These are phyloP conservation scores for Thelaira solivaga DNA, from an alignment of 2,888 invertebrate genomes.

Conservation along the genomic window DNA sequence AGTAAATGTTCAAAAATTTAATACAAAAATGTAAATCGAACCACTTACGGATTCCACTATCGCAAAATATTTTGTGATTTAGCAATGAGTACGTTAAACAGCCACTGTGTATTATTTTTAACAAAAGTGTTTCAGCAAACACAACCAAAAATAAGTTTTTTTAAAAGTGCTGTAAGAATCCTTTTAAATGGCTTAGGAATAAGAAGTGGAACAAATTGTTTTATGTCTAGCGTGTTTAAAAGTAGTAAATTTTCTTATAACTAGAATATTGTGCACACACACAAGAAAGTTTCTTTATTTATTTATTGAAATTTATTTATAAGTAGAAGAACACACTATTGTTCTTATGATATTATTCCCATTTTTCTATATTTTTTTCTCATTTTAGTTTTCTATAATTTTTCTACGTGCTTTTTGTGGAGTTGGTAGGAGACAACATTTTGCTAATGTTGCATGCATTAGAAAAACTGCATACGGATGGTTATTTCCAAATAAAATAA, in stretches of 20 bases:
- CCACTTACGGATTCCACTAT: no score
- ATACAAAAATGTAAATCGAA: no score
- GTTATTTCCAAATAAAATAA: background rate
- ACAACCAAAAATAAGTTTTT: no score
- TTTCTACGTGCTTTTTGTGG: constrained; percentile 5
- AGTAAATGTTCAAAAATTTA: no score
- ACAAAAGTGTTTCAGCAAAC: no score
- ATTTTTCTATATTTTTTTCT: background rate
- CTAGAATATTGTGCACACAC: background rate
- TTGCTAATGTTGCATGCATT: constrained; percentile 17
- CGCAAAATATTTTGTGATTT: no score
- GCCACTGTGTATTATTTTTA: no score
- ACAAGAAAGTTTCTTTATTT: constrained; percentile 21
- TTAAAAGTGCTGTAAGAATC: no score
- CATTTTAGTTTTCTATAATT: background rate
- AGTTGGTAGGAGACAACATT: constrained; percentile 13
- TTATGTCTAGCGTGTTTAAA: constrained; percentile 13
- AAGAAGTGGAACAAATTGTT: background rate
- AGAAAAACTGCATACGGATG: constrained; percentile 16
- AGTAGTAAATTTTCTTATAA: constrained; percentile 5
- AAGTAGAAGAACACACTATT: background rate
- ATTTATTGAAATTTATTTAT: constrained; percentile 24
- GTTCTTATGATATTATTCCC: background rate
- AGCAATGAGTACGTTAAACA: no score
- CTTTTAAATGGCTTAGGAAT: no score